These are phyloP conservation scores for Agrilus biguttatus DNA, from an alignment of 2,888 invertebrate species.

Conservation along the genomic window DNA sequence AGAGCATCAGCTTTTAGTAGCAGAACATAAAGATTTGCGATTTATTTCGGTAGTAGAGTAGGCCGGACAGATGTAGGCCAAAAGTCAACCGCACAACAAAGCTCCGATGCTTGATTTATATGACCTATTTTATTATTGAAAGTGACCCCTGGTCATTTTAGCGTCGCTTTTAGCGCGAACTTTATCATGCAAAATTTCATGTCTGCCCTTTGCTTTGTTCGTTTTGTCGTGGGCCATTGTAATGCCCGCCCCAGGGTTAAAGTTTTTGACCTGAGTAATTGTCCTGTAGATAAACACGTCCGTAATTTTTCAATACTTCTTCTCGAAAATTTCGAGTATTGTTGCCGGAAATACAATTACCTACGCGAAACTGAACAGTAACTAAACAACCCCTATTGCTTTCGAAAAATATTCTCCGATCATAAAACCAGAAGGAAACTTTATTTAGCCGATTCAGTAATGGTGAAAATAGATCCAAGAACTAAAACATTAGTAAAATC, in stretches of 20 bases:
- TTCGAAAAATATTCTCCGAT: no score
- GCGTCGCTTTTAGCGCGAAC: no score
- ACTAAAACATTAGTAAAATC: no score
- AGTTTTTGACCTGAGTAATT: conserved; percentile 30
- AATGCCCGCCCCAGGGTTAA: conserved; percentile 27
- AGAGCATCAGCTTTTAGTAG: conserved; percentile 7
- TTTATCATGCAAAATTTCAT: conserved; percentile 27
- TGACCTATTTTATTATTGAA: conserved; percentile 24
- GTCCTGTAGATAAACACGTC: conserved; percentile 31
- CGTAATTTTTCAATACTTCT: conserved; percentile 27
- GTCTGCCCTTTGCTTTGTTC: conserved; percentile 21
- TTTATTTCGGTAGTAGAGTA: conserved; percentile 15
- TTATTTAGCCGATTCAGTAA: no score
- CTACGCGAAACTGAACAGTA: no score
- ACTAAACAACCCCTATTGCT: no score
- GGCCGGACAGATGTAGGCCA: conserved; percentile 32
- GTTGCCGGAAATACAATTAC: conserved; percentile 4
- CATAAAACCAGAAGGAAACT: no score
- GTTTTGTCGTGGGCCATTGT: conserved; percentile 20
- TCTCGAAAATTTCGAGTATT: conserved; percentile 7
- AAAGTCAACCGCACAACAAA: conserved; percentile 30
- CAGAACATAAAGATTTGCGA: conserved; percentile 5
- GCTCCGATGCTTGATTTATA: conserved; percentile 30
- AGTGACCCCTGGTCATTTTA: conserved; percentile 22
- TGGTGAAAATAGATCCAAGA: no score